Evolutionary conservation across 2,888 invertebrate species (phyloP).

Genomic region (Lobophora halterata): DNA sequence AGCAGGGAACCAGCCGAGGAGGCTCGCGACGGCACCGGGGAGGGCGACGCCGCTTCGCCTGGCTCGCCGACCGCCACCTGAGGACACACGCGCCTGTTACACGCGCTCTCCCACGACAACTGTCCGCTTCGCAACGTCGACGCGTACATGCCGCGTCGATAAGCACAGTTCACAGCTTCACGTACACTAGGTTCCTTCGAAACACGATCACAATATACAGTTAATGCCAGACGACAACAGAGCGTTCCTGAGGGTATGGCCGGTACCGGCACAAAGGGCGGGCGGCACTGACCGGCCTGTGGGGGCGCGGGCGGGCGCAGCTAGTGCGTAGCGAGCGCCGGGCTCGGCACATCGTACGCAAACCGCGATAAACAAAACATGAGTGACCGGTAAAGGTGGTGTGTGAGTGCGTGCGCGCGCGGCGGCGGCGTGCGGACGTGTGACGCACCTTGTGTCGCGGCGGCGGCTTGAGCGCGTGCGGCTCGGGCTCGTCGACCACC

Average conservation of each 20-base stretch:
- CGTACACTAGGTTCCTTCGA: constrained; percentile 65
- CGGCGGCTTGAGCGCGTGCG: constrained; percentile 81
- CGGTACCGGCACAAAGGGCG: constrained; percentile 78
- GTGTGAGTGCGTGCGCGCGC: constrained; percentile 80
- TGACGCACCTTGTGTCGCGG: constrained; percentile 83
- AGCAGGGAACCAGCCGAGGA: constrained; percentile 79
- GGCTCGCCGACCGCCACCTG: constrained; percentile 79
- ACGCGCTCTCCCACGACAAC: constrained; percentile 83
- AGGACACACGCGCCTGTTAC: constrained; percentile 83
- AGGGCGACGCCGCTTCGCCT: constrained; percentile 82
- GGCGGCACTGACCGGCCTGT: constrained; percentile 81
- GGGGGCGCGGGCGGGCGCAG: constrained; percentile 82
- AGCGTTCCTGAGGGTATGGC: constrained; percentile 65
- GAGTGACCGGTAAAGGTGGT: constrained; percentile 76
- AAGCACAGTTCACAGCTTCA: constrained; percentile 74
- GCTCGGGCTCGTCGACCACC: constrained; percentile 81
- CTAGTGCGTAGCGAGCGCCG: constrained; percentile 80
- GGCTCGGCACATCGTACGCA: constrained; percentile 78
- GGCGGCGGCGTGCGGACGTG: constrained; percentile 77
- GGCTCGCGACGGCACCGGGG: constrained; percentile 84
- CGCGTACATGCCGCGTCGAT: constrained; percentile 78
- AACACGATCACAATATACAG: constrained; percentile 63
- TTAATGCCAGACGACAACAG: constrained; percentile 47
- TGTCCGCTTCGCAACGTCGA: constrained; percentile 82
- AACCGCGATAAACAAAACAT: constrained; percentile 80